These are phyloP conservation scores for Diorhabda carinulata DNA, from an alignment of 1,140 invertebrate genomes.

Conservation along the genomic window DNA sequence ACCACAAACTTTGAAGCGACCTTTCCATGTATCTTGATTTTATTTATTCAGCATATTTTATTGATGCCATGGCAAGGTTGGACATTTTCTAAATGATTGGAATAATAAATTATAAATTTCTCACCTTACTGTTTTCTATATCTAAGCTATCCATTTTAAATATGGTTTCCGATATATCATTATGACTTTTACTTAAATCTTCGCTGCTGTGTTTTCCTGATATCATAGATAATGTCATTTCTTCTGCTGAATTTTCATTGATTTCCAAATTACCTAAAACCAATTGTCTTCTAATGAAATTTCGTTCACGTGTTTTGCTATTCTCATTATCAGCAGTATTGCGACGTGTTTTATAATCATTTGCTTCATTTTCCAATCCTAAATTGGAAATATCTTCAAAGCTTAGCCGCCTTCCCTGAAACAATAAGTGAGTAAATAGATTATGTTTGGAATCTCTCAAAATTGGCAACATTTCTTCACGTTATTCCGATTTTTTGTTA, in stretches of 20 bases:
- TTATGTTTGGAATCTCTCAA: no score
- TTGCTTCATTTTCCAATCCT: constrained; percentile 53
- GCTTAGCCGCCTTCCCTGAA: constrained; percentile 39
- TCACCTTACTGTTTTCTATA: constrained; percentile 44
- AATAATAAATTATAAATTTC: no score
- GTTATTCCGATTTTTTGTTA: no score
- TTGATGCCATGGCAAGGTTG: no score
- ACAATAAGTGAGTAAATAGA: neutral
- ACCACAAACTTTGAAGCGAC: no score
- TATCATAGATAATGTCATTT: constrained; percentile 40
- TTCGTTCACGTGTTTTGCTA: constrained; percentile 36
- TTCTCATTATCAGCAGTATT: constrained; percentile 43
- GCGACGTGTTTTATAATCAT: constrained; percentile 59
- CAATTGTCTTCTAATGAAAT: constrained; percentile 46
- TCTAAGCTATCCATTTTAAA: constrained; percentile 66
- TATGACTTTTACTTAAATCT: constrained; percentile 44
- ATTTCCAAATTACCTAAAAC: constrained; percentile 44
- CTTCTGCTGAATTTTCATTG: constrained; percentile 40
- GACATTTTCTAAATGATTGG: no score
- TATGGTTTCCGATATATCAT: constrained; percentile 55
- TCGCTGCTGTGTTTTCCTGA: constrained; percentile 39
- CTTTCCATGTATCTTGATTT: no score
- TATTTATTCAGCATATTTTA: no score
- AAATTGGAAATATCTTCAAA: constrained; percentile 34
- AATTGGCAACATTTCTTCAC: no score